These are phyloP conservation scores for Chalcosyrphus nemorum DNA, from an alignment of 2,888 invertebrate genomes.

Conservation along the genomic window DNA sequence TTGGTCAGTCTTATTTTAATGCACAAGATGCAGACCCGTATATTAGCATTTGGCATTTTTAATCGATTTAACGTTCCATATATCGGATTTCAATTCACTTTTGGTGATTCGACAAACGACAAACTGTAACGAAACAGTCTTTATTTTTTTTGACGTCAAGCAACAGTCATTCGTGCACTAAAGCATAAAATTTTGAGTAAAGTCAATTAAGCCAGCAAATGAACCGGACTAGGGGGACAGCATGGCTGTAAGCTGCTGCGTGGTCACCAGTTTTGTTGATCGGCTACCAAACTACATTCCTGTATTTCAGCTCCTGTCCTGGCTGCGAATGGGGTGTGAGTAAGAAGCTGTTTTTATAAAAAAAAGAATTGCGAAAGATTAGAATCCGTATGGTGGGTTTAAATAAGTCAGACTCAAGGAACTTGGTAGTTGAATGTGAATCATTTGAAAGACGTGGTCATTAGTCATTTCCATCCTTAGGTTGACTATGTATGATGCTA, in stretches of 20 bases:
- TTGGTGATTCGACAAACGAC: neutral
- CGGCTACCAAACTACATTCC: neutral
- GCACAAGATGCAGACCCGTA: neutral
- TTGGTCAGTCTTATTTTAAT: neutral
- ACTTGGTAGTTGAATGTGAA: too few relatives aligned
- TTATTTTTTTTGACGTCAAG: neutral
- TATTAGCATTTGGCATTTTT: slow-evolving; percentile 2
- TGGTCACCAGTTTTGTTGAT: neutral
- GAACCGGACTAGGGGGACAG: neutral
- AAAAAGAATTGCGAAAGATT: too few relatives aligned
- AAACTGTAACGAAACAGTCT: neutral
- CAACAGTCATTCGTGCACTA: neutral
- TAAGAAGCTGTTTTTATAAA: too few relatives aligned
- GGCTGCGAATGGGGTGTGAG: too few relatives aligned
- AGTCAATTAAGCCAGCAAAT: neutral
- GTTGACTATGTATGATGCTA: too few relatives aligned
- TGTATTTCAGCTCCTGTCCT: too few relatives aligned
- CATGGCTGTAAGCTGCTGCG: neutral
- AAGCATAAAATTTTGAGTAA: neutral
- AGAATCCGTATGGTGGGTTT: too few relatives aligned
- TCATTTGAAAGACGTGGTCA: too few relatives aligned
- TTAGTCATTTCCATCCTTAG: too few relatives aligned
- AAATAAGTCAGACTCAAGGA: too few relatives aligned
- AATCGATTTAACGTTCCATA: slow-evolving; percentile 7
- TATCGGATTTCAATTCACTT: slow-evolving; percentile 13